These are phyloP conservation scores for Sarcophaga bullata DNA, from an alignment of 1,140 invertebrate genomes.

Conservation along the genomic window DNA sequence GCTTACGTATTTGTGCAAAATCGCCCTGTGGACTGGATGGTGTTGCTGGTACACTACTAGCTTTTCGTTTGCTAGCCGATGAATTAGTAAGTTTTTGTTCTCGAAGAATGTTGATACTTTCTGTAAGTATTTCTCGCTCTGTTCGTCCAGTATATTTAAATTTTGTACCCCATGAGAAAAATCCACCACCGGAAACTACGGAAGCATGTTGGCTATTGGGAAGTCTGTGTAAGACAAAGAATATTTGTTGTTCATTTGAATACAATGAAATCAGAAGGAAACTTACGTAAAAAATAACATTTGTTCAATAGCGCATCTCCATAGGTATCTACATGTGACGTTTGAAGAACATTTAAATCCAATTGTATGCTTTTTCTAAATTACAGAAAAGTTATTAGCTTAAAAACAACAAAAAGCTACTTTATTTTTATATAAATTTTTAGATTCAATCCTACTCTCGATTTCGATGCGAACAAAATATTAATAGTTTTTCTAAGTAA, in stretches of 20 bases:
- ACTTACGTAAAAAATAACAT: constrained; percentile 98
- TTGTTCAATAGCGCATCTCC: constrained; percentile 96
- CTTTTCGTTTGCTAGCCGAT: constrained; percentile 76
- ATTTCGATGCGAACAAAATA: no score
- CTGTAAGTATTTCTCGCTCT: constrained; percentile 86
- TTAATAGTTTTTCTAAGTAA: no score
- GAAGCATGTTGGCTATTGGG: constrained; percentile 86
- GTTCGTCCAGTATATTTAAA: constrained; percentile 91
- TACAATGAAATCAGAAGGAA: no score
- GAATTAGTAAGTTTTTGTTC: constrained; percentile 70
- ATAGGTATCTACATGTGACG: constrained; percentile 91
- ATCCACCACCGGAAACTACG: constrained; percentile 89
- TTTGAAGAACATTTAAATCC: constrained; percentile 94
- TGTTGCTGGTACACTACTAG: constrained; percentile 84
- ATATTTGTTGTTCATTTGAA: not conserved
- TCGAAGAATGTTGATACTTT: constrained; percentile 65
- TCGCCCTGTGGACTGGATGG: constrained; percentile 77
- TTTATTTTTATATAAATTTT: no score
- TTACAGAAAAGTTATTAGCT: no score
- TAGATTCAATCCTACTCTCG: no score
- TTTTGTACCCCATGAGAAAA: constrained; percentile 94
- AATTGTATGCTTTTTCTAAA: constrained; percentile 93
- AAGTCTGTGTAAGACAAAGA: constrained; percentile 70
- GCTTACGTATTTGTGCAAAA: constrained; percentile 61
- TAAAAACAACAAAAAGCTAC: no score